Conservation (phyloP, 2,797 vertebrate species). For the Anolis apletophallus region DNA sequence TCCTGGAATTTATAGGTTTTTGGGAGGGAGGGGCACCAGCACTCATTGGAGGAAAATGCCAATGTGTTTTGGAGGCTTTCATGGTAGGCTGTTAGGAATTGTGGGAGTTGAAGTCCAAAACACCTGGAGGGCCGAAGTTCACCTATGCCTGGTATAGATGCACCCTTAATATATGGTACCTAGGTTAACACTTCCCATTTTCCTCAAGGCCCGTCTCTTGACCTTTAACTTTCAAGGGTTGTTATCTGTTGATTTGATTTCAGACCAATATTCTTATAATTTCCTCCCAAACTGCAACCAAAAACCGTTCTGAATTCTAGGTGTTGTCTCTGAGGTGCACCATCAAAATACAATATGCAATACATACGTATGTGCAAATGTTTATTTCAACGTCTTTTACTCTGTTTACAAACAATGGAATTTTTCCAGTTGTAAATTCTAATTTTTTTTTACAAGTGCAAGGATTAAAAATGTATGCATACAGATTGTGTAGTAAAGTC, state of each 20-base stretch:
- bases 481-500: neutral
- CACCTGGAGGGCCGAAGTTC: too few species aligned
- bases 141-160: too few species aligned
- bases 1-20: too few species aligned
- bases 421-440: neutral
- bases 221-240: neutral
- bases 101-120: too few species aligned
- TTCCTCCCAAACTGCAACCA: neutral
- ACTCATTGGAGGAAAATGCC: too few species aligned
- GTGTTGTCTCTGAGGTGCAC: neutral
- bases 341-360: neutral
- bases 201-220: neutral
- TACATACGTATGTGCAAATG: neutral
- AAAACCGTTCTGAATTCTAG: neutral
- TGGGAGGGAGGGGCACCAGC: too few species aligned
- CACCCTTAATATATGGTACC: too few species aligned
- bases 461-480: neutral
- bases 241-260: too few species aligned
- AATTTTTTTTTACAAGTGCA: neutral
- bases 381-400: neutral
- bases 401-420: neutral
- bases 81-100: too few species aligned
- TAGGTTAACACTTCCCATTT: neutral
- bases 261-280: neutral
- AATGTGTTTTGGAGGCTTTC: too few species aligned